phyloP scores from a whole-genome alignment of 2,797 vertebrate genomes.

The Sorex maritimensis region DNA sequence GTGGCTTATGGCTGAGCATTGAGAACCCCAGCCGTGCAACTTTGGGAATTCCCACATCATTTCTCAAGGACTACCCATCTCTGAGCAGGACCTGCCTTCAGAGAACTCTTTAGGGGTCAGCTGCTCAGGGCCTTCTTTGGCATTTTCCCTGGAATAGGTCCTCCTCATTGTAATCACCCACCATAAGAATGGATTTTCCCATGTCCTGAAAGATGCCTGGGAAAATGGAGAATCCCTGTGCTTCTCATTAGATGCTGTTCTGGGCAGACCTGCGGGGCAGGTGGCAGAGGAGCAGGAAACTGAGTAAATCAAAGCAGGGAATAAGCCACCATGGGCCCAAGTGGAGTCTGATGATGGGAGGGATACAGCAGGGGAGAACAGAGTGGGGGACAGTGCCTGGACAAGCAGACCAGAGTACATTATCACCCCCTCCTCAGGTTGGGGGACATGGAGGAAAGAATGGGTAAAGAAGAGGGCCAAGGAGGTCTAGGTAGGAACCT shows the following conservation, averaged over 20 bases:
- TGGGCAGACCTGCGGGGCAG: background rate
- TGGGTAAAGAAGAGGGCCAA: too few relatives aligned
- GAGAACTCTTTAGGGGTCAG: too few relatives aligned
- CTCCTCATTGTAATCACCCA: background rate
- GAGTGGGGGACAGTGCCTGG: too few relatives aligned
- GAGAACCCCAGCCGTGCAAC: background rate
- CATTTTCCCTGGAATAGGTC: background rate
- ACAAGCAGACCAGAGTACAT: too few relatives aligned
- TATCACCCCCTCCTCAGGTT: background rate
- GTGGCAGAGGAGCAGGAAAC: background rate
- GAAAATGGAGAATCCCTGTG: background rate
- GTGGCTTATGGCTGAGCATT: background rate
- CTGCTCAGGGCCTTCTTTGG: background rate
- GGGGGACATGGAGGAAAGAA: too few relatives aligned
- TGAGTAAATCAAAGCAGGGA: background rate
- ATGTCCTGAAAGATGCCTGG: background rate
- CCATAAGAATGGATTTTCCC: too few relatives aligned
- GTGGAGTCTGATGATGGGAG: too few relatives aligned
- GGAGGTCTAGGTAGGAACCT: background rate
- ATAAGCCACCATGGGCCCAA: too few relatives aligned
- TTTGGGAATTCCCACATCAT: background rate
- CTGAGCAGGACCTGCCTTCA: too few relatives aligned
- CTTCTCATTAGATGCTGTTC: background rate
- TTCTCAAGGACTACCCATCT: background rate
- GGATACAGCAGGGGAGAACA: too few relatives aligned